Conservation (phyloP, 2,113 vertebrate genomes). For the Oncorhynchus mykiss region DNA sequence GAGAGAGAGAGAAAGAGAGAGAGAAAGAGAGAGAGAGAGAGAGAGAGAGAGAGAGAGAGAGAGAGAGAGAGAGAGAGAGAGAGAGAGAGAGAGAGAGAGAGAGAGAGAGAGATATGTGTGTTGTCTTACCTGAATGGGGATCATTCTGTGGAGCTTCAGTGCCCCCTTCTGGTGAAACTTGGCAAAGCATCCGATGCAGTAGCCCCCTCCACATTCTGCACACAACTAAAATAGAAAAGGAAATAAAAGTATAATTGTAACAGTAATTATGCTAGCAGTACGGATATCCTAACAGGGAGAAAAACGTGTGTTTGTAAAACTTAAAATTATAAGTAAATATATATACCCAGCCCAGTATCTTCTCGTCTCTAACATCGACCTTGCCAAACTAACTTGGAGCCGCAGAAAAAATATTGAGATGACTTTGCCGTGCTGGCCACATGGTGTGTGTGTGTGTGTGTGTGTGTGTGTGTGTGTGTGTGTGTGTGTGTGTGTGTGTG, state of each 20-base stretch:
- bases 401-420: conserved; percentile 47
- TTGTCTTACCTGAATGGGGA: conserved; percentile 72
- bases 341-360: background rate
- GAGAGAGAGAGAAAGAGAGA: background rate
- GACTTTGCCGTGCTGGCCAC: background rate
- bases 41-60: background rate
- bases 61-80: conserved; percentile 19
- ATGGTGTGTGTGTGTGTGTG: conserved; percentile 4
- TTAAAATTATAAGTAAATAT: conserved; percentile 1
- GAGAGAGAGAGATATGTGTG: conserved; percentile 2
- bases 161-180: conserved; percentile 89
- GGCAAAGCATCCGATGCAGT: conserved; percentile 80
- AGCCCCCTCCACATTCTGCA: conserved; percentile 82
- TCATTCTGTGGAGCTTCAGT: conserved; percentile 83
- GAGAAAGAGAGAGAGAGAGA: conserved; percentile 13
- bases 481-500: conserved; percentile 4
- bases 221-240: conserved; percentile 71
- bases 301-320: background rate
- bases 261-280: background rate
- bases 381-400: conserved; percentile 45
- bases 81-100: background rate
- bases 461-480: background rate
- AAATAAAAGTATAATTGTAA: background rate
- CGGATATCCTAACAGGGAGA: background rate
- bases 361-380: conserved; percentile 22